Percentiles rank a stretch among this genome's conserved stretches.
Evolutionary conservation across 30 jellyfish, hydroid and myxozoan species (phyloP).

Genomic region (Phacellophora camtschatica): DNA sequence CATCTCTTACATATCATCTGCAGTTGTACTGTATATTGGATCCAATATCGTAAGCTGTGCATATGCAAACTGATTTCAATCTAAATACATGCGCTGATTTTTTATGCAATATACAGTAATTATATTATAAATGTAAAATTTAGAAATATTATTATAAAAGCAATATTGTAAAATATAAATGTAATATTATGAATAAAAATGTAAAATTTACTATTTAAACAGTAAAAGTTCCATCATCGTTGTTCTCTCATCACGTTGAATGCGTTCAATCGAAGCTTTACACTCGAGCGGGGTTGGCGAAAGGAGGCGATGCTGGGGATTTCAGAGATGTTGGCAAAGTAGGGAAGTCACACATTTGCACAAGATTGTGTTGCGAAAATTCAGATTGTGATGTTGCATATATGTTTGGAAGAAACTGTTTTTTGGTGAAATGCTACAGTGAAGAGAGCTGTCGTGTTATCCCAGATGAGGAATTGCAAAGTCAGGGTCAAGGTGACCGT

Average conservation of each 20-base stretch:
- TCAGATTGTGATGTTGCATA: slow-evolving; percentile 94
- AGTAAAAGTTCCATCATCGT: slow-evolving; percentile 96
- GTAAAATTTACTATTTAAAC: too few relatives aligned
- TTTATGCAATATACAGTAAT: too few relatives aligned
- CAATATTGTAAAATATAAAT: too few relatives aligned
- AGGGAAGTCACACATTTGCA: slow-evolving; percentile 91
- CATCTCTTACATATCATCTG: too few relatives aligned
- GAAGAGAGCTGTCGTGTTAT: slow-evolving; percentile 95
- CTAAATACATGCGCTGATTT: too few relatives aligned
- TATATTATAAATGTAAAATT: too few relatives aligned
- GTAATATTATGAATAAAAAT: too few relatives aligned
- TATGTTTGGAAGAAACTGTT: slow-evolving; percentile 96
- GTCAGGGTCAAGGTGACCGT: slow-evolving; percentile 23
- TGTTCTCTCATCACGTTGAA: slow-evolving; percentile 92
- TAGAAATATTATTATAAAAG: too few relatives aligned
- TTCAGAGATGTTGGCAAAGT: slow-evolving; percentile 95
- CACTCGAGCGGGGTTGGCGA: slow-evolving; percentile 78
- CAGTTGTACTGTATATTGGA: too few relatives aligned
- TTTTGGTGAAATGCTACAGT: slow-evolving; percentile 86
- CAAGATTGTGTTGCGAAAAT: slow-evolving; percentile 93
- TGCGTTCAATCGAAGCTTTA: slow-evolving; percentile 93
- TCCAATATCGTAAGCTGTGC: too few relatives aligned
- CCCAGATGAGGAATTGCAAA: slow-evolving; percentile 87
- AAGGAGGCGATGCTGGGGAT: slow-evolving; percentile 96
- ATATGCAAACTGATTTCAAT: too few relatives aligned